These are phyloP conservation scores for Brachyhypopomus occidentalis DNA, from an alignment of 2,113 vertebrate genomes.

Conservation along the genomic window DNA sequence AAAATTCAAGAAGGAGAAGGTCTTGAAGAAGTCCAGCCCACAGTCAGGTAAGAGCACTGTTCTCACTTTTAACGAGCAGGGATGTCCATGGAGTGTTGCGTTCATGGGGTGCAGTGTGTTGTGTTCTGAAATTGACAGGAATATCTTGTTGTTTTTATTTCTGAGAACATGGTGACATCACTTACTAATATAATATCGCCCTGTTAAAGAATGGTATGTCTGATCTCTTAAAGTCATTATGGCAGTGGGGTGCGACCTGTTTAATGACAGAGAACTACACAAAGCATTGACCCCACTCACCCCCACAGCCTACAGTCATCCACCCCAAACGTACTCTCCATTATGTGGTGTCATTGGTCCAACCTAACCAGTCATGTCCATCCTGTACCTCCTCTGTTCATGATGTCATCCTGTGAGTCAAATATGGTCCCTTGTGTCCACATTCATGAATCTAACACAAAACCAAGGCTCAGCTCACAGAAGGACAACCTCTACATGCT, in stretches of 20 bases:
- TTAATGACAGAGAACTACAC: constrained; percentile 22
- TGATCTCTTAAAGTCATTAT: constrained; percentile 1
- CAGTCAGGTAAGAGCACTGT: constrained; percentile 84
- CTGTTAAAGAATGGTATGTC: constrained; percentile 14
- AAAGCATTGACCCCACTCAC: constrained; percentile 7
- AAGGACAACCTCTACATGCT: constrained; percentile 27
- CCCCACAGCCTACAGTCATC: constrained; percentile 17
- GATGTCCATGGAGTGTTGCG: not conserved
- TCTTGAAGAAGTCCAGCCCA: constrained; percentile 85
- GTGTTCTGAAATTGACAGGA: not conserved
- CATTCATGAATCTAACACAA: constrained; percentile 52
- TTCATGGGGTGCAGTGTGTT: constrained; percentile 5
- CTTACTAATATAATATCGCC: not conserved
- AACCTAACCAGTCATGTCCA: constrained; percentile 61
- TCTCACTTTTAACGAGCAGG: not conserved
- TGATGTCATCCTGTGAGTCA: constrained; percentile 59
- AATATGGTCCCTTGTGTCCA: constrained; percentile 51
- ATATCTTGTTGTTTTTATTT: not conserved
- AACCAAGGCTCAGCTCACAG: constrained; percentile 41
- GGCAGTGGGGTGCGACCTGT: constrained; percentile 16
- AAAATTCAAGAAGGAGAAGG: constrained; percentile 98
- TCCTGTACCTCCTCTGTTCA: constrained; percentile 57
- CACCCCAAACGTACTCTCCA: constrained; percentile 47
- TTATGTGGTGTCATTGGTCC: constrained; percentile 54
- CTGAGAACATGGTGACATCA: not conserved